Base-by-base conservation (phyloP, 2,113 vertebrate genomes). In the Sapayoa aenigma region DNA sequence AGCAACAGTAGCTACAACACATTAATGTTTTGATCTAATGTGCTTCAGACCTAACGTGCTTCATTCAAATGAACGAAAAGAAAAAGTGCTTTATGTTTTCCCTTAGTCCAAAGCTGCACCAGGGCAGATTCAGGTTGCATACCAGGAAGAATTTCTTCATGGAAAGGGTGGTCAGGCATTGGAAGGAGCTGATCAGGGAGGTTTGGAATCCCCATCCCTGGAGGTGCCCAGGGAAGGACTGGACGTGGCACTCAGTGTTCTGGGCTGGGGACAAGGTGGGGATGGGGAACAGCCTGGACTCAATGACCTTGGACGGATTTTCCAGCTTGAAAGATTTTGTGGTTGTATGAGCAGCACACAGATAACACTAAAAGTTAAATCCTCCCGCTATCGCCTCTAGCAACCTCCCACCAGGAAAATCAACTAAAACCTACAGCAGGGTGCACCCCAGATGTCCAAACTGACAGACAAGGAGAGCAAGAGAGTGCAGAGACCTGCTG, bases 281-380 rank as follows among this genome's bases (percentile, higher is more conserved):
- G 0, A 59, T 4, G 0, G 27, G 42, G 35, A 59, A 50, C 31
- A 37, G 67, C 3, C 4, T 10, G 67, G 31, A 27, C 39, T 72
- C 1, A 1, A 3, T 44, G 42, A 15, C 0, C 52, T 39, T 5
- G 46, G n/a, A 41, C 46, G 28, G 15, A 1, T 60, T 68, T 9
- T 41, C 53, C 78, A 68, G 0, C 11, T 4, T 41, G 21, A 10
- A 3, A 2, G 39, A 14, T 14, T 4, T 50, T 52, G 52, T 33
- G 23, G 30, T 17, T 52, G 33, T 3, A 3, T 41, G 55, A 35
- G 76, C 35, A 73, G 69, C 41, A 65, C 16, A 52, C 4, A 10
- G 49, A 42, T 60, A n/a, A 49, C 69, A 79, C 41, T 1, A 47
- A n/a, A 52, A 90, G 49, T 50, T 39, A 49, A 13, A 50, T 62